Conservation (phyloP, 1,140 invertebrate species). For the Phortica variegata region DNA sequence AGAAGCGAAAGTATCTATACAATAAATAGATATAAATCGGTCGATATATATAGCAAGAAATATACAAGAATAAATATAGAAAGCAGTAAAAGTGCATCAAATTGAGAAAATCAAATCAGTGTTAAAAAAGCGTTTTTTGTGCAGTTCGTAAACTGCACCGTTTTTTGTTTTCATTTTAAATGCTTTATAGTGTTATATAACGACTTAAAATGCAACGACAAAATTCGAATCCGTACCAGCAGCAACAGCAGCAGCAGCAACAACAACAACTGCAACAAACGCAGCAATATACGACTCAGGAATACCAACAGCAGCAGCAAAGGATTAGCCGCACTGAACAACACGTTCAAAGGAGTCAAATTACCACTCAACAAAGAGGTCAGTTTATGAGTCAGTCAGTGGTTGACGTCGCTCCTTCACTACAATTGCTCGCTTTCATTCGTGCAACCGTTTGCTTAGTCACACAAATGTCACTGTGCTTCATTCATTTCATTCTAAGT, state of each 20-base stretch:
- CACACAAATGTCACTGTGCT: constrained; percentile 4
- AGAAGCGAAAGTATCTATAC: constrained; percentile 31
- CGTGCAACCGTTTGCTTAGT: no score
- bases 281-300: constrained; percentile 60
- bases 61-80: constrained; percentile 32
- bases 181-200: constrained; percentile 57
- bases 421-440: no score
- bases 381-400: constrained; percentile 50
- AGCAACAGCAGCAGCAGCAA: constrained; percentile 52
- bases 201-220: constrained; percentile 57
- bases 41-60: constrained; percentile 36
- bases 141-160: constrained; percentile 46
- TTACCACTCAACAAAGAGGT: constrained; percentile 79
- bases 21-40: constrained; percentile 24
- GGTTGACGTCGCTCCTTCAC: no score
- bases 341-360: constrained; percentile 70
- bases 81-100: constrained; percentile 53
- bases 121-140: constrained; percentile 48
- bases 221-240: constrained; percentile 58
- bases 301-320: constrained; percentile 63
- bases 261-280: constrained; percentile 62
- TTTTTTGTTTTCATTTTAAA: constrained; percentile 56
- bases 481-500: constrained; percentile 10
- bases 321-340: constrained; percentile 71
- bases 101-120: constrained; percentile 26